Percentiles rank a stretch among this genome's conserved stretches.
phyloP scores from a whole-genome alignment of 2,888 invertebrate species.

The Drosophila sordidula region DNA sequence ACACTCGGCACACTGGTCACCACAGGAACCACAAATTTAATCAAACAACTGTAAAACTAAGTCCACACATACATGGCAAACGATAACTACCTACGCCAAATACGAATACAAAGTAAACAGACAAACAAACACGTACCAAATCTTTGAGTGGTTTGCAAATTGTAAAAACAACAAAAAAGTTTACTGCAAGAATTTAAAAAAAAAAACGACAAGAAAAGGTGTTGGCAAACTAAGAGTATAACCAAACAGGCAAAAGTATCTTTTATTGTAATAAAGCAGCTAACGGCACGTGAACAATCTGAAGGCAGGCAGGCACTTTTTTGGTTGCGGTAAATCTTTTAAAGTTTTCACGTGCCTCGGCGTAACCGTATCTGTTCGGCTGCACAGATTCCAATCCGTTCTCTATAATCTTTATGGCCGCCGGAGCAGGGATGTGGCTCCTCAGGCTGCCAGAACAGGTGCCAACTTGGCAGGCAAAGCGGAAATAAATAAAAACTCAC shows the following conservation, averaged over 20 bases:
- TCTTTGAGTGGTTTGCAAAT: conserved; percentile 56
- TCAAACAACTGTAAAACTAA: conserved; percentile 62
- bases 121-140: conserved; percentile 37
- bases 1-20: conserved; percentile 4
- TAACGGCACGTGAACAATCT: conserved; percentile 45
- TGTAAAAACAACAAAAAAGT: conserved; percentile 53
- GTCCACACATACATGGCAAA: conserved; percentile 26
- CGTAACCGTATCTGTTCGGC: conserved; percentile 40
- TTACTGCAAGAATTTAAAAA: conserved; percentile 64
- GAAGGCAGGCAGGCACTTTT: conserved; percentile 11
- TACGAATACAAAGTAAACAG: conserved; percentile 13
- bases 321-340: conserved; percentile 51
- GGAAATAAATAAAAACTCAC: conserved; percentile 76
- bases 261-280: conserved; percentile 64
- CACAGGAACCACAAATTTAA: conserved; percentile 66
- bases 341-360: conserved; percentile 60
- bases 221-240: conserved; percentile 37
- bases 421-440: conserved; percentile 16
- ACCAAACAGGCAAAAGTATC: conserved; percentile 45
- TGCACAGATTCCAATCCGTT: conserved; percentile 69
- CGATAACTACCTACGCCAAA: conserved; percentile 36
- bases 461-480: conserved; percentile 54
- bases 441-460: conserved; percentile 44
- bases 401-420: conserved; percentile 58
- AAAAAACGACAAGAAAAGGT: conserved; percentile 32